Base-by-base conservation (phyloP, 2,888 invertebrate species). In the Leucophora obtusa region DNA sequence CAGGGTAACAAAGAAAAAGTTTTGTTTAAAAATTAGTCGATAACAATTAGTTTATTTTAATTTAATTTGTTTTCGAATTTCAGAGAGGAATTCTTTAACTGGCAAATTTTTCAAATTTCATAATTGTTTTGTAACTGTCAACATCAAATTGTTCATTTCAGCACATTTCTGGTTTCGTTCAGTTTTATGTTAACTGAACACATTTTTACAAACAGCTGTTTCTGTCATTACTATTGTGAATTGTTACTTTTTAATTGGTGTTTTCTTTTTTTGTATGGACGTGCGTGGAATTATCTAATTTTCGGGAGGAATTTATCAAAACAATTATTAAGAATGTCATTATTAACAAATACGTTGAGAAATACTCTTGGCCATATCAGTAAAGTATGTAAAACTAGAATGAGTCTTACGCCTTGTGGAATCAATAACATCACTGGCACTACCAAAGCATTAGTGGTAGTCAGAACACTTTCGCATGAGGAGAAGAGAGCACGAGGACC, bases 391-490 rank as follows among this genome's bases (percentile, higher is more conserved):
- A 43, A 53, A 35, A n/a, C 76, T 50, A 14, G 69, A 18, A 33
- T 62, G 65, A 18, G 54, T 54, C 14, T 33, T 43, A 21, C 14
- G 5, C 54, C 70, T 18, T 60, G 54, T 33, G 18, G 58, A n/a
- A 17, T 35, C 3, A 35, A 54, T 9, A 69, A 43, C 18, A 17
- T 89, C 2, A 11, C 47, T 47, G 47, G n/a, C 1, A 10, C 24
- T 4, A 21, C 50, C 15, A 15, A 14, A 7, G 38, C n/a, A 4
- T 38, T 17, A 8, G 18, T 60, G 10, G 0, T 54, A 4, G 8
- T 7, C 92, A 94, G 90, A 92, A 93, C 71, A 93, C 93, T 76
- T 93, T 93, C 91, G 84, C 92, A 82, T 90, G 91, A 21, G 84
- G 89, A 86, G 62, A 85, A 85, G 50, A 84, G 80, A 68, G 87